Percentiles rank a stretch among this genome's conserved stretches.
phyloP scores from a whole-genome alignment of 2,888 invertebrate genomes.

The Willowsia nigromaculata region DNA sequence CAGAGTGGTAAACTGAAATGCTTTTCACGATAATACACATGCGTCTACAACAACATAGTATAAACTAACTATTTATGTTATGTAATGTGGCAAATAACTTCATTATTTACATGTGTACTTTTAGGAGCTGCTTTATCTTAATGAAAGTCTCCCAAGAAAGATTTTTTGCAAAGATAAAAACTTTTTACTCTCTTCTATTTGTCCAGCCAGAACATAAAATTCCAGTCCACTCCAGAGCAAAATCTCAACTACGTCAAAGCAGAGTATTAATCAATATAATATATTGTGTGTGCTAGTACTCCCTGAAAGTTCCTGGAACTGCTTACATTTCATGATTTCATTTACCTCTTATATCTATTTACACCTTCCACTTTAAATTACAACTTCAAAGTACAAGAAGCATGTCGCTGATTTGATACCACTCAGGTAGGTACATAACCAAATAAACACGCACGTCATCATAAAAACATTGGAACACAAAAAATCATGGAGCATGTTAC shows the following conservation, averaged over 20 bases:
- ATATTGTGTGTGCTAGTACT: neutral
- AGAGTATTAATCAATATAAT: neutral
- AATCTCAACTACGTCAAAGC: neutral
- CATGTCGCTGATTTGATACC: neutral
- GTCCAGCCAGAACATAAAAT: neutral
- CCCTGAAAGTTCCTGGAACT: neutral
- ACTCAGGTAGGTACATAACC: neutral
- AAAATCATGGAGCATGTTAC: neutral
- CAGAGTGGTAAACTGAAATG: too few relatives aligned
- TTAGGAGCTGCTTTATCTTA: conserved; percentile 15
- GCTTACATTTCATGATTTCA: neutral
- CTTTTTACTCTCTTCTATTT: neutral
- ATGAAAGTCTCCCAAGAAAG: conserved; percentile 1
- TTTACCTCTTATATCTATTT: neutral
- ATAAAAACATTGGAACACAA: neutral
- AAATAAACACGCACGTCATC: conserved; percentile 14
- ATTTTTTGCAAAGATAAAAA: neutral
- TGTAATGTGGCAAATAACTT: neutral
- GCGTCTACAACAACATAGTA: too few relatives aligned
- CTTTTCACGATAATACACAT: too few relatives aligned
- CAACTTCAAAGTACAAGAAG: neutral
- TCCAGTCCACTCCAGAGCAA: neutral
- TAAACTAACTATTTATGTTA: neutral
- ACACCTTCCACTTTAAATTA: neutral
- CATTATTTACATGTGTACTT: neutral